A percentile compares a stretch with the other conserved stretches of the same genome.
Evolutionary conservation across 2,888 invertebrate species (phyloP).

Genomic region (Microdon myrmicae): DNA sequence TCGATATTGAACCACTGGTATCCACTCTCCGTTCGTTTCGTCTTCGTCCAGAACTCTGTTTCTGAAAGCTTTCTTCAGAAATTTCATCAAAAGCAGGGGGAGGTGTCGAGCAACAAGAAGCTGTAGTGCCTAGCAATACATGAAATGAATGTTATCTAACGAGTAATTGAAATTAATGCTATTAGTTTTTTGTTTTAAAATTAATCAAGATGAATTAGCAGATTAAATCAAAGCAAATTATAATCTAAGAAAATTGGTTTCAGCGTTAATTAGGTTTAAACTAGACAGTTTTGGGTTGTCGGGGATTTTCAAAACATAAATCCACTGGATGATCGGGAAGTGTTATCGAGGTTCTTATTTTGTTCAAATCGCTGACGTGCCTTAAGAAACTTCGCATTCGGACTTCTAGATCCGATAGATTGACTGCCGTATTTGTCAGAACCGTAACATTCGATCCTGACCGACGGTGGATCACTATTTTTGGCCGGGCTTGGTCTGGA

Average conservation of each 20-base stretch:
- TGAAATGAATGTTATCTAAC: slow-evolving; percentile 55
- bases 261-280: neutral
- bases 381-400: slow-evolving; percentile 23
- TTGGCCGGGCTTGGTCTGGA: slow-evolving; percentile 1
- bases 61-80: slow-evolving; percentile 66
- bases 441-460: slow-evolving; percentile 37
- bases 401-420: slow-evolving; percentile 9
- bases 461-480: slow-evolving; percentile 31
- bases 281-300: neutral
- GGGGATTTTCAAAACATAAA: slow-evolving; percentile 17
- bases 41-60: slow-evolving; percentile 63
- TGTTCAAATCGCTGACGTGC: slow-evolving; percentile 35
- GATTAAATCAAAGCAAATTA: neutral
- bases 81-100: slow-evolving; percentile 92
- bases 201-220: slow-evolving; percentile 10
- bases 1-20: slow-evolving; percentile 61
- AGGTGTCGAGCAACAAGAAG: slow-evolving; percentile 87
- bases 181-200: slow-evolving; percentile 3
- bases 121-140: slow-evolving; percentile 71
- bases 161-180: slow-evolving; percentile 30
- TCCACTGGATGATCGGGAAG: slow-evolving; percentile 24
- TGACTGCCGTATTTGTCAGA: slow-evolving; percentile 3
- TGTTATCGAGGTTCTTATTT: slow-evolving; percentile 19
- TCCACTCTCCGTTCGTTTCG: slow-evolving; percentile 62
- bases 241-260: slow-evolving; percentile 3